A percentile compares a stretch with the other conserved stretches of the same genome.
Conservation (phyloP, 1,140 invertebrate genomes). For the Camponotus floridanus region DNA sequence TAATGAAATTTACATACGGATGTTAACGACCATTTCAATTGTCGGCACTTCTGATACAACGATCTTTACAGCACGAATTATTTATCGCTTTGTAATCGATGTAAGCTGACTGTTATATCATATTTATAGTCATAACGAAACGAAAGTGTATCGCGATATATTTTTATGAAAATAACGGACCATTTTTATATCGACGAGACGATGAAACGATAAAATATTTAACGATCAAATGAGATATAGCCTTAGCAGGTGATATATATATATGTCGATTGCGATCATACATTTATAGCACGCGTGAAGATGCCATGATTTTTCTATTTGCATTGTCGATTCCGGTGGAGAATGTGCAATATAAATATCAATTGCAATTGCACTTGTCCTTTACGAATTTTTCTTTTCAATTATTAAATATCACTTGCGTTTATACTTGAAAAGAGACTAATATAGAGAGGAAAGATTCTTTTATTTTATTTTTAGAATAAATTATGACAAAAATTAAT, state of each 20-base stretch:
- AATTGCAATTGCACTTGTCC: background rate
- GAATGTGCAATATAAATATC: background rate
- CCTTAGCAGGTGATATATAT: background rate
- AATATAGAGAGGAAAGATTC: background rate
- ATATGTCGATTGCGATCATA: constrained; percentile 3
- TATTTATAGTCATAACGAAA: background rate
- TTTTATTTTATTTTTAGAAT: background rate
- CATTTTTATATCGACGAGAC: background rate
- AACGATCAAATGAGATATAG: background rate
- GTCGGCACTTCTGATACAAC: background rate
- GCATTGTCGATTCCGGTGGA: background rate
- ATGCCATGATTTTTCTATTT: background rate
- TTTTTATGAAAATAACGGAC: constrained; percentile 32
- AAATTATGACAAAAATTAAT: background rate
- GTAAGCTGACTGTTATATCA: background rate
- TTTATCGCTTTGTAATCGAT: background rate
- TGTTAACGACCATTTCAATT: background rate
- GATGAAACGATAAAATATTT: constrained; percentile 20
- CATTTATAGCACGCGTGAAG: background rate
- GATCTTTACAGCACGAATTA: background rate
- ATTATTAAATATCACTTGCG: background rate
- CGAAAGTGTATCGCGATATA: background rate
- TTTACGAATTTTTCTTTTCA: background rate
- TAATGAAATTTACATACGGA: constrained; percentile 21
- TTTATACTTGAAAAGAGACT: background rate